These are phyloP conservation scores for Gymnobelideus leadbeateri DNA, from an alignment of 2,113 vertebrate genomes.

Conservation along the genomic window DNA sequence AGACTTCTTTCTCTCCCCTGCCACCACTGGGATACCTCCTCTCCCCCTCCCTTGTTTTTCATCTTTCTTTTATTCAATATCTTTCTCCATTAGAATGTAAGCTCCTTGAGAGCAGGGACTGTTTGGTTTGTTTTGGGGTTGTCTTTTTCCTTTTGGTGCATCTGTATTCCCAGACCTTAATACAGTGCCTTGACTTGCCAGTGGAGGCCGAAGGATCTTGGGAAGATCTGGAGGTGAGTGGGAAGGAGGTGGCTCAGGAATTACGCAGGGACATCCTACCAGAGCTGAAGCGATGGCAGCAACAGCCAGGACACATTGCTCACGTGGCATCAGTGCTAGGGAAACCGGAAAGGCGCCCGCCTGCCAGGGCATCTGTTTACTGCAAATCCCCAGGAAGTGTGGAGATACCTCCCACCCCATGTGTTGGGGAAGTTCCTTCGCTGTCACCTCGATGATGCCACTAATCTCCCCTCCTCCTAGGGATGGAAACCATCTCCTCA, in stretches of 20 bases:
- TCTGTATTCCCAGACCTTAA: neutral
- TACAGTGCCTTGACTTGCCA: neutral
- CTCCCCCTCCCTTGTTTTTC: neutral
- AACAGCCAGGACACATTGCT: neutral
- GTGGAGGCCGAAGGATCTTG: neutral
- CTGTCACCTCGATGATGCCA: neutral
- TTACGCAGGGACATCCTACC: neutral
- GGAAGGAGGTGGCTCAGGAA: slow-evolving; percentile 35
- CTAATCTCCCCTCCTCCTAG: neutral
- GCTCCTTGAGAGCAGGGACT: neutral
- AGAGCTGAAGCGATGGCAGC: slow-evolving; percentile 2
- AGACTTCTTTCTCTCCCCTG: neutral
- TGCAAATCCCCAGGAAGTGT: neutral
- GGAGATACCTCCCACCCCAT: neutral
- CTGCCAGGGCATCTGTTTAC: slow-evolving; percentile 5
- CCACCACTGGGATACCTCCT: neutral
- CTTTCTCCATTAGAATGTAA: neutral
- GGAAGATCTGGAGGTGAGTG: slow-evolving; percentile 39
- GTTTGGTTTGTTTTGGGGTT: too few relatives aligned
- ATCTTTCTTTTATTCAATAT: neutral
- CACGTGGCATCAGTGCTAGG: neutral
- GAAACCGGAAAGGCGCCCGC: neutral
- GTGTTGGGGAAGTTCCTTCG: slow-evolving; percentile 32
- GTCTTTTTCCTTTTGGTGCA: neutral
- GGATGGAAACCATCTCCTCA: neutral